Base-by-base conservation (phyloP, 2,797 vertebrate genomes). In the Pseudochaenichthys georgianus region DNA sequence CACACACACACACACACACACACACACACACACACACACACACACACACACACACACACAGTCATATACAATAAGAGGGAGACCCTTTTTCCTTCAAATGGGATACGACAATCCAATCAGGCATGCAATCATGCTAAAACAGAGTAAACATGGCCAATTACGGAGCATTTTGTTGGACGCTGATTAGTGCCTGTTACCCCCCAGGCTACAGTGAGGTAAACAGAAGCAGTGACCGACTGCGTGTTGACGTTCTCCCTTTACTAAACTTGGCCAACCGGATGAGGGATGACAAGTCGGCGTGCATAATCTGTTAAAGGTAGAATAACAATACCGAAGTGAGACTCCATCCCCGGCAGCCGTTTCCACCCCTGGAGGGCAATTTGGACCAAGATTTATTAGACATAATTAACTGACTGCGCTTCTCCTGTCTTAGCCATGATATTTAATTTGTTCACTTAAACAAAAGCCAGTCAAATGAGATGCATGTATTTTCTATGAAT, bases 251-350 rank as follows among this genome's bases (percentile, higher is more conserved):
- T 87, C 86, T 86, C 86, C 81, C 84, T 91, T 89, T 89, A 89
- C 88, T 92, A 89, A 86, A 85, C 87, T 90, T 70, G 86, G 67
- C 82, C 84, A 77, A 86, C 81, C 45, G 78, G 80, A 92, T 92
- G 91, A 92, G 65, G 86, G 83, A 93, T 93, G 92, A 92, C 93
- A 90, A 91, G 81, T 89, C 88, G 82, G 81, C 81, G 57, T 91
- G 90, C 86, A 81, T 95, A 92, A 94, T 94, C 94, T 93, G 91
- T 92, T 91, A 90, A 95, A 94, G 88, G 93, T 94, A 93, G 87
- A 95, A 94, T 94, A 95, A 96, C 94, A 95, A 95, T 94, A 94
- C 90, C 90, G 93, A 94, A 94, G 91, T 93, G 92, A 90, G 92
- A 93, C 93, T 91, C 86, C 82, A 68, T 94, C 93, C 93, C 91